Evolutionary conservation across 2,113 vertebrate genomes (phyloP).

Genomic region (Pogonocichla stellata): DNA sequence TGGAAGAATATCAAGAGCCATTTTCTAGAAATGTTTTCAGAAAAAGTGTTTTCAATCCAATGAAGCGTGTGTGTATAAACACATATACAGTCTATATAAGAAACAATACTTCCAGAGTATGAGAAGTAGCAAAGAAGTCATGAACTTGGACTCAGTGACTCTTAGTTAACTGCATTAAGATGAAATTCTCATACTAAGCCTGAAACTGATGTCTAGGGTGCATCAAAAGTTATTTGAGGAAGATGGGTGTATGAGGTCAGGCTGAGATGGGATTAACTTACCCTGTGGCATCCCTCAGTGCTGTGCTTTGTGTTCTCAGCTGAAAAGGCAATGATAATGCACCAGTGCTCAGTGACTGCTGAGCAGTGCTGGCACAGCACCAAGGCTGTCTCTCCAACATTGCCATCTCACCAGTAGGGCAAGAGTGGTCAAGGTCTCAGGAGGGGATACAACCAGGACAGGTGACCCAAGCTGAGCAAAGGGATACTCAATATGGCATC

Average conservation of each 20-base stretch:
- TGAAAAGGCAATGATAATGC: background rate
- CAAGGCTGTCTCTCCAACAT: background rate
- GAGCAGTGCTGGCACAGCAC: background rate
- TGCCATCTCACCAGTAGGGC: rapidly evolving
- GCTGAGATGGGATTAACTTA: background rate
- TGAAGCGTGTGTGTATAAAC: background rate
- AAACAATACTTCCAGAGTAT: background rate
- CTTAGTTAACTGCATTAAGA: background rate
- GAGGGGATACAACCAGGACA: background rate
- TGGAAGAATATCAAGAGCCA: background rate
- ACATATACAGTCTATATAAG: background rate
- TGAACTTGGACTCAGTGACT: background rate
- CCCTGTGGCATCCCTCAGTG: background rate
- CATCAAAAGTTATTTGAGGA: background rate
- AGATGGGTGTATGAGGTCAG: background rate
- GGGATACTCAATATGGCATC: background rate
- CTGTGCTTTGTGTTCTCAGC: background rate
- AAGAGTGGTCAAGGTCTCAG: background rate
- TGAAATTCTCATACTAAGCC: background rate
- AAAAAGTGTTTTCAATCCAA: background rate
- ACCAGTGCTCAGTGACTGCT: background rate
- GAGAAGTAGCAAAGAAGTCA: background rate
- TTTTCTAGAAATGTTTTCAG: background rate
- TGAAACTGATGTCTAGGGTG: background rate
- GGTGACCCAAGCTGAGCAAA: background rate